Evolutionary conservation across 1,140 invertebrate species (phyloP), one percentile per base, ranked within the genome.

Genomic region (Aplysia californica): DNA sequence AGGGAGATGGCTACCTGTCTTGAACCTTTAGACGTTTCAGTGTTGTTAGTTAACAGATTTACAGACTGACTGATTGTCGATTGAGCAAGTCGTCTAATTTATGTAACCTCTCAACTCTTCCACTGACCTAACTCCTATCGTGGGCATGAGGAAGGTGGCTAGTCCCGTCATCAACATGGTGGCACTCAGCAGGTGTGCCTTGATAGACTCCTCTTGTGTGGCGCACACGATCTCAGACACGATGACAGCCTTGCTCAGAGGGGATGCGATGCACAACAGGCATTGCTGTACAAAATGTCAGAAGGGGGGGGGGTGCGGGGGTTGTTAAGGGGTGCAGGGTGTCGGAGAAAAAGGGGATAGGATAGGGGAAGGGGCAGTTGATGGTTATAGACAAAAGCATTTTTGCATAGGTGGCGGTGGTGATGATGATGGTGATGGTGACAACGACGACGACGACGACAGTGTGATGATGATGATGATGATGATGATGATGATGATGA

Each of bases 181-280:
- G 18, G 81, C 75, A 44, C 79, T 77, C 2, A 82, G 65, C 5
- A 84, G 41, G 20, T 78, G 72, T 18, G 80, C 73, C 41, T 82
- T 84, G 31, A 82, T 55, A 20, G 55, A 41, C 15, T 82, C 77
- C 56, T 80, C 77, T 35, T 79, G 29, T 26, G 68, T 55, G 6
- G 76, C 79, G 73, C 82, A 84, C 1, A 84, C 76, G n/a, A 80
- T 35, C n/a, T 80, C 79, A 5, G 80, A 74, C 3, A 82, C 79
- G 0, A 84, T 75, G 56, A 84, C n/a, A 0, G 80, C 59, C 15
- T 77, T 73, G 15, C 79, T 77, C 23, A 84, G 41, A 6, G 69
- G 23, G 36, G 64, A 64, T 6, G 78, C 69, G 20, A 84, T 67
- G 26, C 72, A 72, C 74, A 82, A 67, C 1, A 84, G 67, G 4